A percentile compares a stretch with the other conserved stretches of the same genome.
These are phyloP conservation scores for Siderastrea radians DNA, from an alignment of 92 coral and sea anemone genomes.

Conservation along the genomic window DNA sequence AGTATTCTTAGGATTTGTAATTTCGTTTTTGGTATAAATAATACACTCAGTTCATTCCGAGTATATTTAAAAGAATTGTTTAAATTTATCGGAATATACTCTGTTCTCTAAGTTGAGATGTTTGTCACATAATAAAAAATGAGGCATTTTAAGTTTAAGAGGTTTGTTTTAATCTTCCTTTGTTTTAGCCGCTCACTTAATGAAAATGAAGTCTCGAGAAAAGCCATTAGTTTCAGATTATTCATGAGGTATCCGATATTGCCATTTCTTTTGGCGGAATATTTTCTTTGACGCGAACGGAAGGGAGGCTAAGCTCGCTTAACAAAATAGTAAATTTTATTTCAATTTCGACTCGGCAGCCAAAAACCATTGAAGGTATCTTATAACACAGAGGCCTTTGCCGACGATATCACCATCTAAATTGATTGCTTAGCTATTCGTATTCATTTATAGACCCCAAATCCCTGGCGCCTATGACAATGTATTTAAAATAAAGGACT, in stretches of 20 bases:
- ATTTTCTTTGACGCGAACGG: constrained; percentile 22
- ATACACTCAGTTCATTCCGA: neutral
- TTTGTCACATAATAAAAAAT: neutral
- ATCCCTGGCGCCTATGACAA: neutral
- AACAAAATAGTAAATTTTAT: neutral
- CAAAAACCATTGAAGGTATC: neutral
- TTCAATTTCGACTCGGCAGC: neutral
- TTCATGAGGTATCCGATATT: neutral
- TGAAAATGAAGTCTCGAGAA: neutral
- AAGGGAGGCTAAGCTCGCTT: neutral
- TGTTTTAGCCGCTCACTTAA: constrained; percentile 3
- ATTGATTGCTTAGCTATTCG: neutral
- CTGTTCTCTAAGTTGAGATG: neutral
- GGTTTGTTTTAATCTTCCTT: neutral
- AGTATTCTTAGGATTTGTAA: neutral
- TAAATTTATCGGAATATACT: neutral
- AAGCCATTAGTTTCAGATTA: neutral
- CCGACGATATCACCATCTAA: neutral
- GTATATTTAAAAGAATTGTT: neutral
- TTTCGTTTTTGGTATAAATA: neutral
- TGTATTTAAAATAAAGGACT: neutral
- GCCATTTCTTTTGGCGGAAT: neutral
- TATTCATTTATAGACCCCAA: neutral
- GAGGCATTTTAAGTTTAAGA: neutral
- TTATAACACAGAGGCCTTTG: neutral